phyloP scores from a whole-genome alignment of 2,888 invertebrate species.

The Drepanosiphum platanoidis region DNA sequence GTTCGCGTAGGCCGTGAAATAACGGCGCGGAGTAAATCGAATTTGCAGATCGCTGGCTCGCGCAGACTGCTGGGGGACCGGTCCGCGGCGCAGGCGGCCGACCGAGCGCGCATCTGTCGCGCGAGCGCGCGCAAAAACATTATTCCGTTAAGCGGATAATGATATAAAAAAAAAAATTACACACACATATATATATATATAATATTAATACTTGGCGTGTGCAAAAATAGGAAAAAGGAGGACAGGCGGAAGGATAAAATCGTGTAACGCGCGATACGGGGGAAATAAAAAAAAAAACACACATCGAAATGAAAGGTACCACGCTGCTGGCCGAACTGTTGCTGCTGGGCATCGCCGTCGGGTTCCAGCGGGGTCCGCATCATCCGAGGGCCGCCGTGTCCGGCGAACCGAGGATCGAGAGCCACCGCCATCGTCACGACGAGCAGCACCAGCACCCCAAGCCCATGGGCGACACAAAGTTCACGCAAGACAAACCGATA shows the following conservation, averaged over 20 bases:
- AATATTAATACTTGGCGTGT: not conserved
- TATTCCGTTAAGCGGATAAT: conserved; percentile 60
- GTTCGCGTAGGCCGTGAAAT: conserved; percentile 55
- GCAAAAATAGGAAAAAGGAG: not conserved
- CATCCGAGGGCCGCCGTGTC: conserved; percentile 67
- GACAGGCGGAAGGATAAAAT: not conserved
- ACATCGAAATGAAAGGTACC: conserved; percentile 36
- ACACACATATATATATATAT: not conserved
- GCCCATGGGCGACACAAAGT: conserved; percentile 71
- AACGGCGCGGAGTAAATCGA: conserved; percentile 39
- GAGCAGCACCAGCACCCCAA: conserved; percentile 75
- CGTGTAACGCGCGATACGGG: not conserved
- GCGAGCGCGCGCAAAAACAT: conserved; percentile 45
- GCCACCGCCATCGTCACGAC: conserved; percentile 68
- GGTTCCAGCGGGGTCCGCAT: conserved; percentile 62
- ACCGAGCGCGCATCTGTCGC: conserved; percentile 57
- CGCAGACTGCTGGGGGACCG: not conserved
- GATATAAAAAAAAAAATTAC: conserved; percentile 15
- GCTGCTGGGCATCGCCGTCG: conserved; percentile 44
- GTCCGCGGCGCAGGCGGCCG: not conserved
- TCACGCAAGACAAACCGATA: conserved; percentile 77
- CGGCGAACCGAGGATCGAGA: conserved; percentile 75
- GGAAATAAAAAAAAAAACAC: no score
- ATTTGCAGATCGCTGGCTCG: conserved; percentile 51
- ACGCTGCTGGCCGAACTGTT: conserved; percentile 45